A percentile compares a stretch with the other conserved stretches of the same genome.
phyloP scores from a whole-genome alignment of 2,113 vertebrate species.

The Proterorhinus semilunaris region DNA sequence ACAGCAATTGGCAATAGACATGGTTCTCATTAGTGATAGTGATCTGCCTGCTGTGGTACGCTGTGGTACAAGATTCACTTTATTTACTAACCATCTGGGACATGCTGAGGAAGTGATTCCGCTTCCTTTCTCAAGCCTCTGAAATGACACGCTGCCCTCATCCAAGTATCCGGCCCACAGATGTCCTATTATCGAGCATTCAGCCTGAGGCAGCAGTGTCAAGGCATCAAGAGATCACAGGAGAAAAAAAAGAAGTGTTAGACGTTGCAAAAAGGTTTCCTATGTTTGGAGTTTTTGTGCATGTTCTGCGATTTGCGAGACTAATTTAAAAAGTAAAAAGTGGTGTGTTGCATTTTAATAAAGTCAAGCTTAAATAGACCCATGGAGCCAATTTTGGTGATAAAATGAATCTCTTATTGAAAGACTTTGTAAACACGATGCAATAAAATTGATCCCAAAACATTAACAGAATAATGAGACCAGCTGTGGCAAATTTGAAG shows the following conservation, averaged over 20 bases:
- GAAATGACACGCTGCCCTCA: constrained; percentile 19
- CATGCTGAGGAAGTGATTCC: constrained; percentile 55
- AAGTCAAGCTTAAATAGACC: no score
- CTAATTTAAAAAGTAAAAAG: no score
- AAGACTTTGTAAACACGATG: no score
- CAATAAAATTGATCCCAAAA: no score
- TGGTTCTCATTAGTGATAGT: constrained; percentile 44
- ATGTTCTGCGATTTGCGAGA: background rate
- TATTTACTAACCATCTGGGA: constrained; percentile 56
- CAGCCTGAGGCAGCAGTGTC: constrained; percentile 22
- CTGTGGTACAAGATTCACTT: constrained; percentile 61
- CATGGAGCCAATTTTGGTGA: no score
- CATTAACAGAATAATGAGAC: no score
- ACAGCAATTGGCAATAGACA: background rate
- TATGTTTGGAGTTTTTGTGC: background rate
- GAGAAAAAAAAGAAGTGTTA: background rate
- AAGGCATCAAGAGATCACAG: constrained; percentile 3
- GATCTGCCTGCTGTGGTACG: constrained; percentile 21
- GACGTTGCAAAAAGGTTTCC: background rate
- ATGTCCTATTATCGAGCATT: constrained; percentile 21
- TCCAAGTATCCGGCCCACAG: constrained; percentile 33
- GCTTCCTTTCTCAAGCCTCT: constrained; percentile 65
- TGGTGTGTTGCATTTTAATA: no score
- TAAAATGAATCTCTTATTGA: no score
- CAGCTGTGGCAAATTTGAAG: no score